phyloP scores from a whole-genome alignment of 1,140 invertebrate species.

The Anoplolepis gracilipes region DNA sequence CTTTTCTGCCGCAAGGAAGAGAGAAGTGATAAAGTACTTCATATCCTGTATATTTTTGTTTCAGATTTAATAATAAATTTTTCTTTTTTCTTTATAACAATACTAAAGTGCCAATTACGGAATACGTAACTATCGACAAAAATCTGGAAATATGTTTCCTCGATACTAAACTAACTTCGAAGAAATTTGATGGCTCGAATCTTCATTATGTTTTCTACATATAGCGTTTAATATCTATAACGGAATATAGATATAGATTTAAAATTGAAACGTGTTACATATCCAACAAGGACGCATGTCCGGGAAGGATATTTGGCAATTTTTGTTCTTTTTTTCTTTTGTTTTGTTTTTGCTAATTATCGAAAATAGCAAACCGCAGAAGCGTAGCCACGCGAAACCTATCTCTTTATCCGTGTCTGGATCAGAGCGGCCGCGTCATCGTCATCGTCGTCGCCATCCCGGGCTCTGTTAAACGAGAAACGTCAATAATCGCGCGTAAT shows the following conservation, averaged over 20 bases:
- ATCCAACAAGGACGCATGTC: not conserved
- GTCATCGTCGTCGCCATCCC: not conserved
- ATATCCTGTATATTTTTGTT: conserved; percentile 46
- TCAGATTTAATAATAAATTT: conserved; percentile 45
- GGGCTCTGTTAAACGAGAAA: conserved; percentile 4
- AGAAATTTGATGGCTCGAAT: conserved; percentile 2
- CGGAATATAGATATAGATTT: conserved; percentile 28
- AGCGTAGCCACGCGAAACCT: conserved; percentile 57
- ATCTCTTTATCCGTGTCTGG: conserved; percentile 53
- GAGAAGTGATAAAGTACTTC: conserved; percentile 50
- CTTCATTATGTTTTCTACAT: conserved; percentile 19
- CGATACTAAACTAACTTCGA: conserved; percentile 41
- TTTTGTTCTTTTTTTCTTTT: not conserved
- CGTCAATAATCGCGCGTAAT: not conserved
- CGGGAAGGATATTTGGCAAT: not conserved
- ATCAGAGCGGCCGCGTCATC: conserved; percentile 27
- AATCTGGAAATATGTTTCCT: conserved; percentile 25
- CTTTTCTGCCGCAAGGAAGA: conserved; percentile 40
- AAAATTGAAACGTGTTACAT: conserved; percentile 6
- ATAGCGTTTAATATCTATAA: conserved; percentile 44
- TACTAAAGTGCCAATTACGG: conserved; percentile 44
- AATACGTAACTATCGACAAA: conserved; percentile 36
- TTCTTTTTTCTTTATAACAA: conserved; percentile 51
- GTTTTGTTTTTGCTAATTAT: not conserved
- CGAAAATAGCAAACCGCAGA: conserved; percentile 23